phyloP scores from a whole-genome alignment of 2,113 vertebrate species.

The Saimiri boliviensis region DNA sequence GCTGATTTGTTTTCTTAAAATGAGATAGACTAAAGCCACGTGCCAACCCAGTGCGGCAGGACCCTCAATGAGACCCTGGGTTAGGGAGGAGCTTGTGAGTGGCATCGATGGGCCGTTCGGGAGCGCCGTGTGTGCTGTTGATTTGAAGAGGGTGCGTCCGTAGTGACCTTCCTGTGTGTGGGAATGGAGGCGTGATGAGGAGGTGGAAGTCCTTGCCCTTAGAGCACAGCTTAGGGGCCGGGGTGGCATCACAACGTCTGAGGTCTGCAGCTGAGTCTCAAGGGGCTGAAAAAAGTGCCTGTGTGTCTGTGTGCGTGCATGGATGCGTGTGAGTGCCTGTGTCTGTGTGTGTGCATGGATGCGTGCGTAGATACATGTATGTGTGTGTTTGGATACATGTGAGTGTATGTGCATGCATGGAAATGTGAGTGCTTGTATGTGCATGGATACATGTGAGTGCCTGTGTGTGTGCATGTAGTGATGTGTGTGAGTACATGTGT shows the following conservation, averaged over 20 bases:
- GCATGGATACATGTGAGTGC: too few species aligned
- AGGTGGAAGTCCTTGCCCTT: neutral
- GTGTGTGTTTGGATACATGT: accelerated
- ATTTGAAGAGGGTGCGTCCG: accelerated
- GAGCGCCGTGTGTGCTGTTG: accelerated
- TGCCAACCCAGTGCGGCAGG: accelerated
- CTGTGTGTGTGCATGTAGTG: too few species aligned
- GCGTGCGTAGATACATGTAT: too few species aligned
- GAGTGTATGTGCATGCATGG: too few species aligned
- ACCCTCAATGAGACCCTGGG: accelerated
- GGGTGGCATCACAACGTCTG: accelerated
- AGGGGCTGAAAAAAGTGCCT: neutral
- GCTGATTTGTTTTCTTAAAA: neutral
- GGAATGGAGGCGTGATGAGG: accelerated
- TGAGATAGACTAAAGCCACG: neutral
- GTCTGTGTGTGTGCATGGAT: too few species aligned
- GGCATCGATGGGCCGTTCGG: accelerated
- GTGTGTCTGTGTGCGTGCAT: too few species aligned
- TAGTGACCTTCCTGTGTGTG: neutral
- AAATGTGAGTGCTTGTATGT: too few species aligned
- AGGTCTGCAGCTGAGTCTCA: neutral
- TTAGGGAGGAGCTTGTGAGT: accelerated
- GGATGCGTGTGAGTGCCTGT: accelerated
- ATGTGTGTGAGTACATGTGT: too few species aligned
- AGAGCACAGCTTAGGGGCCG: neutral